phyloP scores from a whole-genome alignment of 2,113 vertebrate species.

The Leuciscus idus region DNA sequence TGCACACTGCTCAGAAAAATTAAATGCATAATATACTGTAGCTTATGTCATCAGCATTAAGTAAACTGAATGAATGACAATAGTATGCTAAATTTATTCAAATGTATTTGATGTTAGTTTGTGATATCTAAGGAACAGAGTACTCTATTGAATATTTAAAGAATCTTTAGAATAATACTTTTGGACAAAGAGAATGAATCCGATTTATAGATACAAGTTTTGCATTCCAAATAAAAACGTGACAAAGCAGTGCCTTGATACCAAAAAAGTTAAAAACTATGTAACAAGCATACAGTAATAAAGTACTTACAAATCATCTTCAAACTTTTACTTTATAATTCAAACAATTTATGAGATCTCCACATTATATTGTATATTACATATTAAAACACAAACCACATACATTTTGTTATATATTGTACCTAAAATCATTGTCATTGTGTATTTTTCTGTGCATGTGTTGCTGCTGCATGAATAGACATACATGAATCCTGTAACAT shows the following conservation, averaged over 20 bases:
- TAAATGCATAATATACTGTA: not conserved
- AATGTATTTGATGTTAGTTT: not conserved
- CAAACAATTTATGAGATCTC: too few species aligned
- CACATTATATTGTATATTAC: too few species aligned
- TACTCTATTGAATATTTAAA: not conserved
- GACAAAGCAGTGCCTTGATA: not conserved
- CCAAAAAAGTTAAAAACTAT: too few species aligned
- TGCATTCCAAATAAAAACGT: not conserved
- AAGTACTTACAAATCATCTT: not conserved
- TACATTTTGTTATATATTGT: too few species aligned
- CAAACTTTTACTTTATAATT: not conserved
- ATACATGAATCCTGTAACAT: too few species aligned
- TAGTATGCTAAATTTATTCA: not conserved
- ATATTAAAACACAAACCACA: too few species aligned
- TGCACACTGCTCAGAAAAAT: constrained; percentile 1
- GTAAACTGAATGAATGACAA: not conserved
- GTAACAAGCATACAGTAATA: not conserved
- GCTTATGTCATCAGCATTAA: not conserved
- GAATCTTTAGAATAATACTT: not conserved
- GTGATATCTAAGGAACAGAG: not conserved
- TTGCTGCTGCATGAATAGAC: too few species aligned
- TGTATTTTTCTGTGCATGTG: too few species aligned
- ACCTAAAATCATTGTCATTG: too few species aligned
- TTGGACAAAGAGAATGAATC: not conserved
- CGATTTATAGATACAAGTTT: not conserved